Base-by-base conservation (phyloP, 1,140 invertebrate species). In the Panagrolaimus sp. region DNA sequence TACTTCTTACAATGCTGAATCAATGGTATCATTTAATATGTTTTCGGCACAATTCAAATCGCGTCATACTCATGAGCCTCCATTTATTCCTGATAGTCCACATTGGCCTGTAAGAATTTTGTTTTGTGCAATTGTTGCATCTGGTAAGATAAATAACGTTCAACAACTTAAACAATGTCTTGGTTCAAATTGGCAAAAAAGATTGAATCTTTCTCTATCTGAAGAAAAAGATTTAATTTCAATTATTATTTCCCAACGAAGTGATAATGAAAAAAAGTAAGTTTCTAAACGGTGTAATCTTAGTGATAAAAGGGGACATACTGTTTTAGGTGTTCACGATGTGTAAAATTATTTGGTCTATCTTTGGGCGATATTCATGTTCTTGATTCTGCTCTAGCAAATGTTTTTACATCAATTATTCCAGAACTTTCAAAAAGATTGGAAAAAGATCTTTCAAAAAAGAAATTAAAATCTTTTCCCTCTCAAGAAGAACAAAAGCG, bases 391-490 rank as follows among this genome's bases (percentile, higher is more conserved):
- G 2, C 31, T 38, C 31, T 38, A 4, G 2, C 31, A 38, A 38
- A 7, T 38, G 7, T 38, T 38, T 38, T 38, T 38, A 38, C 31
- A 4, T 7, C 2, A 38, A 2, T 38, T 38, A 38, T 38, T 2
- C 2, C 20, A 20, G 51, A 57, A 57, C 16, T 25, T 57, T 1
- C 1, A 27, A 57, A 57, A 25, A 1, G 20, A 20, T 27, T 27
- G 51, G 51, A 57, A 25, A 20, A 57, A 9, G 51, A 57, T 20
- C 9, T 13, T 51, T 57, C 51, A 20, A 20, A 16, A 5, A 20
- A 16, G 4, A 57, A 20, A 4, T 69, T 63, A 11, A 69, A 44
- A 44, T 14, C 43, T 16, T 53, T 69, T 20, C 43, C 64, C 23
- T 69, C 67, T 16, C 4, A 45, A 31, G 11, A 16, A 0, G 67